phyloP scores from a whole-genome alignment of 2,888 invertebrate genomes.

The Andrena camellia region DNA sequence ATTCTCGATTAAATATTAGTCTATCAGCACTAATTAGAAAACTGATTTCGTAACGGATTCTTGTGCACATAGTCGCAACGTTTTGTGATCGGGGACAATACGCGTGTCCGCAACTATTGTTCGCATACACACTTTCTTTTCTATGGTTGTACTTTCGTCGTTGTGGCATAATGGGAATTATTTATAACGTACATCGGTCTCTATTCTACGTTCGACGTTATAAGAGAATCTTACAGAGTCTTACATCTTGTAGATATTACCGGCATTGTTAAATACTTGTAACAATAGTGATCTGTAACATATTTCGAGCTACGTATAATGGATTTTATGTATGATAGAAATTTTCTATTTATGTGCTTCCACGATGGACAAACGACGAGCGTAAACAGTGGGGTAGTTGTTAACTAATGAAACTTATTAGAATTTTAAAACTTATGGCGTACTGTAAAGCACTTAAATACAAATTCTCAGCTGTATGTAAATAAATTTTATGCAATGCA shows the following conservation, averaged over 20 bases:
- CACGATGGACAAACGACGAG: slow-evolving; percentile 34
- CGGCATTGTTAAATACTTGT: slow-evolving; percentile 55
- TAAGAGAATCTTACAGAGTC: slow-evolving; percentile 28
- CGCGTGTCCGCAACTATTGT: background rate
- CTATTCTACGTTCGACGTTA: slow-evolving; percentile 41
- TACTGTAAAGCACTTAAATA: slow-evolving; percentile 47
- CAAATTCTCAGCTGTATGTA: slow-evolving; percentile 48
- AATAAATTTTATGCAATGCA: slow-evolving; percentile 59
- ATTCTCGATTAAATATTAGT: slow-evolving; percentile 16
- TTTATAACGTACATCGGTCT: slow-evolving; percentile 21
- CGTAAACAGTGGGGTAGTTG: slow-evolving; percentile 17
- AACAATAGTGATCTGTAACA: slow-evolving; percentile 50
- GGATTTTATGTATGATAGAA: slow-evolving; percentile 49
- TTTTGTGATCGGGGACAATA: slow-evolving; percentile 48
- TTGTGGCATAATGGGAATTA: slow-evolving; percentile 14
- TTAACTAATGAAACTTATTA: slow-evolving; percentile 25
- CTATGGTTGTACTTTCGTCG: slow-evolving; percentile 30
- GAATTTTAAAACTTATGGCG: slow-evolving; percentile 34
- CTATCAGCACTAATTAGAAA: background rate
- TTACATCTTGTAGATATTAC: slow-evolving; percentile 56
- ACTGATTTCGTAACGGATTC: slow-evolving; percentile 5
- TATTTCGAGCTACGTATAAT: slow-evolving; percentile 51
- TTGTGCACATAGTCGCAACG: slow-evolving; percentile 33
- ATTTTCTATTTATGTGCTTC: slow-evolving; percentile 67
- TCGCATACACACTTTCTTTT: slow-evolving; percentile 21